Evolutionary conservation across 2,113 vertebrate species (phyloP).

Genomic region (Psittacula cyanocephala): DNA sequence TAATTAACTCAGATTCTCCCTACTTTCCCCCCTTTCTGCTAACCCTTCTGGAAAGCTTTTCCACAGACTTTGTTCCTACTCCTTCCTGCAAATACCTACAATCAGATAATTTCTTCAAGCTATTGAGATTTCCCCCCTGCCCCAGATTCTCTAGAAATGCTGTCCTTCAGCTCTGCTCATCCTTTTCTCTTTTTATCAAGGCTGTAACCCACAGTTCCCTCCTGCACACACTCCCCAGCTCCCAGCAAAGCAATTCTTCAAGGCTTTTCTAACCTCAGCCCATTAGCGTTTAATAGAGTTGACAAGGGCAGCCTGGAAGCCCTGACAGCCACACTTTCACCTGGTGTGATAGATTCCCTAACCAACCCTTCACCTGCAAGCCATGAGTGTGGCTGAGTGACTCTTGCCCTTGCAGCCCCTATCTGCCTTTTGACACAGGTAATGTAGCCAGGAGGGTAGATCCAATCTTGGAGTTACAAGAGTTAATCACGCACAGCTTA

Average conservation of each 20-base stretch:
- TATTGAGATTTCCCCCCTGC: neutral
- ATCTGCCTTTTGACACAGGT: neutral
- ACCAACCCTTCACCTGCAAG: neutral
- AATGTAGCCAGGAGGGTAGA: neutral
- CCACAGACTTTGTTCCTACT: neutral
- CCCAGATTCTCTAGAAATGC: neutral
- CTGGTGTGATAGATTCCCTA: neutral
- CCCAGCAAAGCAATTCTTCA: neutral
- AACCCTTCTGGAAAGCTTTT: neutral
- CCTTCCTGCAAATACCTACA: neutral
- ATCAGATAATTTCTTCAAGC: neutral
- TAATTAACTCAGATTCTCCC: neutral
- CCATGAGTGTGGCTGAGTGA: neutral
- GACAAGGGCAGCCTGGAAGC: neutral
- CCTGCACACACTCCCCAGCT: neutral
- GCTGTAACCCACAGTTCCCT: neutral
- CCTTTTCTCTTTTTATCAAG: slow-evolving; percentile 2
- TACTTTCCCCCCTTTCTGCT: neutral
- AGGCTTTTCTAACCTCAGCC: neutral
- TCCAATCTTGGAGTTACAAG: neutral
- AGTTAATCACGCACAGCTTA: neutral
- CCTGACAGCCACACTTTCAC: neutral
- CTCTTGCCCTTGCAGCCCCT: neutral
- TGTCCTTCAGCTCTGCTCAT: neutral
- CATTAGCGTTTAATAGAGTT: neutral